These are phyloP conservation scores for Xiphorhynchus elegans DNA, from an alignment of 2,113 vertebrate genomes.

Conservation along the genomic window DNA sequence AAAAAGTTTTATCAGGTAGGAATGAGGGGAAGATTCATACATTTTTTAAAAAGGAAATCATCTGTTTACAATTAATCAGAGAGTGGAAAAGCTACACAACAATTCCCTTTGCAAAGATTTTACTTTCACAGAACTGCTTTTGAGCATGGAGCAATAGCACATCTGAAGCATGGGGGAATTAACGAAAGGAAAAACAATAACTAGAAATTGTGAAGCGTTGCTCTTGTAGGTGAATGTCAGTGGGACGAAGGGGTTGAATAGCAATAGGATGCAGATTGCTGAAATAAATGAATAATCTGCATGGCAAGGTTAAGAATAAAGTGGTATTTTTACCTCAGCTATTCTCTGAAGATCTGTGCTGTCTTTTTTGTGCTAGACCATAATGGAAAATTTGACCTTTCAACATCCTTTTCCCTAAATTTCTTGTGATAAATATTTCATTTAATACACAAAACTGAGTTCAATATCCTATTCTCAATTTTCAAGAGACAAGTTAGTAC, in stretches of 20 bases:
- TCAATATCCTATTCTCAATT: not conserved
- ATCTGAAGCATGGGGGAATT: not conserved
- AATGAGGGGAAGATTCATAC: not conserved
- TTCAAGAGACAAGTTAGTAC: not conserved
- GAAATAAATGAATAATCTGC: constrained; percentile 12
- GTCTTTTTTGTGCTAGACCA: not conserved
- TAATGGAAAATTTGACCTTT: constrained; percentile 59
- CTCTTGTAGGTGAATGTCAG: not conserved
- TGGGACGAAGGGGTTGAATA: not conserved
- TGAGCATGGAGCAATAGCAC: not conserved
- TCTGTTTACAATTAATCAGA: not conserved
- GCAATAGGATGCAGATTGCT: not conserved
- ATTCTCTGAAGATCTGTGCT: constrained; percentile 13
- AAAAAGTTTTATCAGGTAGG: not conserved
- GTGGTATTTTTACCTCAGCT: not conserved
- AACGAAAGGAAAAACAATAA: not conserved
- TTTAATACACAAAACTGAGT: not conserved
- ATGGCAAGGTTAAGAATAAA: not conserved
- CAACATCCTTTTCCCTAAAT: not conserved
- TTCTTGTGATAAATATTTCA: constrained; percentile 52
- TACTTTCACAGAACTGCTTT: not conserved
- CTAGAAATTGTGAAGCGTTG: not conserved
- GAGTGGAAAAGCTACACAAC: not conserved
- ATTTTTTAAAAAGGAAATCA: not conserved
- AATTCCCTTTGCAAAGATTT: not conserved